Conservation (phyloP, 2,888 invertebrate species). For the Arenicola marina region DNA sequence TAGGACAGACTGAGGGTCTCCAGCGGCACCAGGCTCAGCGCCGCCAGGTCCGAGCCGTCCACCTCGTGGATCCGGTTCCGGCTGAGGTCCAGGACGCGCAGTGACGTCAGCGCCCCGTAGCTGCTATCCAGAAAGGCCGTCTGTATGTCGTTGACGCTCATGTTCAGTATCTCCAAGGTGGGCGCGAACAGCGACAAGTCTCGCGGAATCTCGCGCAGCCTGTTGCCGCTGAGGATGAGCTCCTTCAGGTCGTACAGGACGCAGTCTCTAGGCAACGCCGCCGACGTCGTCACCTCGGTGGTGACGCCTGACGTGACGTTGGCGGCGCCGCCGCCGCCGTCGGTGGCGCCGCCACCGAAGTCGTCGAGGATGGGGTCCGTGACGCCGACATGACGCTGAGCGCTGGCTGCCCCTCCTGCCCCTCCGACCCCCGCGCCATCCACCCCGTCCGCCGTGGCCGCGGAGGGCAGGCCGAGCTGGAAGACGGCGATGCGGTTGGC, state of each 20-base stretch:
- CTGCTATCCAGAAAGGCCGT: conserved; percentile 23
- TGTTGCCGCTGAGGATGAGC: conserved; percentile 29
- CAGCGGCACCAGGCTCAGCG: conserved; percentile 19
- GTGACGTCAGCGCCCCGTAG: conserved; percentile 14
- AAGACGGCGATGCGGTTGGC: conserved; percentile 25
- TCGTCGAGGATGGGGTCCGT: neutral
- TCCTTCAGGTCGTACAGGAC: conserved; percentile 18
- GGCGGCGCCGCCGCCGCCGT: neutral
- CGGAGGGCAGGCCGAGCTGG: neutral
- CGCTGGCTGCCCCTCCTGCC: neutral
- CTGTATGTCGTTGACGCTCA: conserved; percentile 29
- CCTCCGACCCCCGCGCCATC: neutral
- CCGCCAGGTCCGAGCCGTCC: conserved; percentile 16
- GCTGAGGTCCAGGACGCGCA: conserved; percentile 27
- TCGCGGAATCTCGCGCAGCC: conserved; percentile 24
- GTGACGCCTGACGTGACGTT: neutral
- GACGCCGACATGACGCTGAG: neutral
- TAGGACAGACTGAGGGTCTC: conserved; percentile 28
- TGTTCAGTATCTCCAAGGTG: conserved; percentile 28
- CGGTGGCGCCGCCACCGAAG: neutral
- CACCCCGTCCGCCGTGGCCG: neutral
- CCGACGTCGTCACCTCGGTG: neutral
- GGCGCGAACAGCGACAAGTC: conserved; percentile 31
- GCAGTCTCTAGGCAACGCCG: conserved; percentile 4
- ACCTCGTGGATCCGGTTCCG: conserved; percentile 29